Evolutionary conservation across 30 jellyfish, hydroid and myxozoan species (phyloP).

Genomic region (Mastigias papua): DNA sequence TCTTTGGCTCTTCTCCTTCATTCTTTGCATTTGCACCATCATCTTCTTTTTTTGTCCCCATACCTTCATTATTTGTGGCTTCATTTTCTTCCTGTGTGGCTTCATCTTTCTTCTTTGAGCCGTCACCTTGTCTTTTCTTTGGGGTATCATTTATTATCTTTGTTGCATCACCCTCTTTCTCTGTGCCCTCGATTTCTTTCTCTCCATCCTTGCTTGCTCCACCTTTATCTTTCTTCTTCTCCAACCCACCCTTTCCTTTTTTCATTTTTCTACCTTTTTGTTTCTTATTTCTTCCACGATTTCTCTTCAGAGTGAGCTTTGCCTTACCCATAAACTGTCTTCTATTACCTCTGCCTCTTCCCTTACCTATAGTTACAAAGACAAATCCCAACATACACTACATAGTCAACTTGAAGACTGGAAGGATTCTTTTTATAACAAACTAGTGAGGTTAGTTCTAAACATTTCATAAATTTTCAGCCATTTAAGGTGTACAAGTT

Average conservation of each 20-base stretch:
- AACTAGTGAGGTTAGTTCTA: no score
- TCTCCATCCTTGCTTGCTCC: neutral
- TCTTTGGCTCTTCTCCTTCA: neutral
- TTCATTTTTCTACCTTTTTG: no score
- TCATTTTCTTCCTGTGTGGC: neutral
- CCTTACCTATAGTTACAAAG: neutral
- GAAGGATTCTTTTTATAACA: no score
- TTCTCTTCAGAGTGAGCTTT: no score
- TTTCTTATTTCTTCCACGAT: no score
- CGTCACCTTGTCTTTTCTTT: neutral
- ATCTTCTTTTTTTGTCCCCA: neutral
- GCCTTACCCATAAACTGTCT: no score
- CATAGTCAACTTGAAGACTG: no score
- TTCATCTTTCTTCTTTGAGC: neutral
- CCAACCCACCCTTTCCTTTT: neutral
- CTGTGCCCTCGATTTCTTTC: neutral
- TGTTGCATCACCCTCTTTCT: neutral
- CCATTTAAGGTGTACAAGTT: no score
- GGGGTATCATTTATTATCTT: neutral
- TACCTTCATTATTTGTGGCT: neutral
- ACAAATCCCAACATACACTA: neutral
- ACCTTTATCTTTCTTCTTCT: neutral
- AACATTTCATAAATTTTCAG: no score
- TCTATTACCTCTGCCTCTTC: neutral
- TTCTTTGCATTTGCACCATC: neutral